Percentiles rank a stretch among this genome's conserved stretches.
Conservation (phyloP, 2,113 vertebrate genomes). For the Scopus umbretta region DNA sequence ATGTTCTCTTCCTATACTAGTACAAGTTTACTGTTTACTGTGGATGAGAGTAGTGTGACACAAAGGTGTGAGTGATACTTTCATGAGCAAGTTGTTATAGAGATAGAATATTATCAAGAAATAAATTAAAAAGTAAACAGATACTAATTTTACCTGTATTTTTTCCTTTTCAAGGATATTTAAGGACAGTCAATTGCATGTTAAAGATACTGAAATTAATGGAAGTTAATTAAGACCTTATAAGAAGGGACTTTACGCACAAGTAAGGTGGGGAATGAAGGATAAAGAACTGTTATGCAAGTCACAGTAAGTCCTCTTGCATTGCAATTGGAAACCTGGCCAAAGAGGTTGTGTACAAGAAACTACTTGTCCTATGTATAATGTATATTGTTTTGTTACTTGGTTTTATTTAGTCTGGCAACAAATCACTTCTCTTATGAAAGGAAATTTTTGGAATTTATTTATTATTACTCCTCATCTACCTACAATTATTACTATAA, state of each 20-base stretch:
- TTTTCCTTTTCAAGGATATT: background rate
- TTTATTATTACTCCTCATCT: background rate
- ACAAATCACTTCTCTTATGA: background rate
- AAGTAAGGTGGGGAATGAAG: background rate
- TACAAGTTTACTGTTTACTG: background rate
- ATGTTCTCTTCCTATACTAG: fast-evolving
- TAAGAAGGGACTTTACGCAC: background rate
- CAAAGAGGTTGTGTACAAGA: background rate
- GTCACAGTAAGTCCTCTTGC: background rate
- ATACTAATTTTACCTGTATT: background rate
- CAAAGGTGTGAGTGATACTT: background rate
- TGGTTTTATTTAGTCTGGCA: background rate
- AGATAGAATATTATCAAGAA: background rate
- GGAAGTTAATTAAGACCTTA: background rate
- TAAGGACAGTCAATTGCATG: background rate
- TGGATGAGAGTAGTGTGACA: background rate
- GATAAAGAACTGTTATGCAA: background rate
- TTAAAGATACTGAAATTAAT: background rate
- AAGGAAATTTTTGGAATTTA: background rate
- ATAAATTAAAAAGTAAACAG: background rate
- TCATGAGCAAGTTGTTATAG: background rate
- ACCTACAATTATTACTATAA: background rate
- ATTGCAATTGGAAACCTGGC: background rate
- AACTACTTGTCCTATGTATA: background rate
- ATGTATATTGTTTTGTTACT: background rate